phyloP scores from a whole-genome alignment of 2,797 vertebrate species.

The Syngnathus rostellatus region DNA sequence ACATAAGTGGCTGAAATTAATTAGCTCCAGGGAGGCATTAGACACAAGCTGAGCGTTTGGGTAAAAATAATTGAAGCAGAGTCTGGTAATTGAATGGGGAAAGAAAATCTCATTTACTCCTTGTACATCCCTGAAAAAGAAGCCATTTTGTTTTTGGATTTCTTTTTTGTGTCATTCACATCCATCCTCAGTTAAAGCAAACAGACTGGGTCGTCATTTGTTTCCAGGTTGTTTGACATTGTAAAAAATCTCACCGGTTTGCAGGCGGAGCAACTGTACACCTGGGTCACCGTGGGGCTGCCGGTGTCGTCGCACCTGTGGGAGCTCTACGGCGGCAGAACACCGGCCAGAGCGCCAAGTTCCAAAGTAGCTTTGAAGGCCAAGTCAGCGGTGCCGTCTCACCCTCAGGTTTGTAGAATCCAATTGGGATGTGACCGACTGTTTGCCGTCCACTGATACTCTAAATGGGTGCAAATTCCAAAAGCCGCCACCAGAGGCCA shows the following conservation, averaged over 20 bases:
- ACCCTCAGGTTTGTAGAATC: slow-evolving; percentile 44
- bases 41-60: neutral
- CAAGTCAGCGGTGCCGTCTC: slow-evolving; percentile 16
- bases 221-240: neutral
- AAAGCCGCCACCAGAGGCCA: slow-evolving; percentile 55
- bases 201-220: neutral
- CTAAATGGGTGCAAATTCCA: neutral
- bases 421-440: too few relatives aligned
- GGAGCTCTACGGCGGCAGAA: slow-evolving; percentile 72
- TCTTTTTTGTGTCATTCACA: neutral
- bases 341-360: slow-evolving; percentile 67
- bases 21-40: neutral
- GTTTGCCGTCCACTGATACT: too few relatives aligned
- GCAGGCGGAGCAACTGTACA: slow-evolving; percentile 89
- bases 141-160: neutral
- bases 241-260: slow-evolving; percentile 11
- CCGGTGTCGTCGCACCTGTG: slow-evolving; percentile 74
- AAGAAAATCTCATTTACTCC: neutral
- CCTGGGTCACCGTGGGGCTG: slow-evolving; percentile 83
- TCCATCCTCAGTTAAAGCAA: neutral
- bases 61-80: neutral
- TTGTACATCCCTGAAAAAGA: neutral
- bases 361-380: slow-evolving; percentile 60
- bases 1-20: neutral
- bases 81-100: neutral